Evolutionary conservation across 1,140 invertebrate genomes (phyloP).

Genomic region (Pseudachorutes palmiensis): DNA sequence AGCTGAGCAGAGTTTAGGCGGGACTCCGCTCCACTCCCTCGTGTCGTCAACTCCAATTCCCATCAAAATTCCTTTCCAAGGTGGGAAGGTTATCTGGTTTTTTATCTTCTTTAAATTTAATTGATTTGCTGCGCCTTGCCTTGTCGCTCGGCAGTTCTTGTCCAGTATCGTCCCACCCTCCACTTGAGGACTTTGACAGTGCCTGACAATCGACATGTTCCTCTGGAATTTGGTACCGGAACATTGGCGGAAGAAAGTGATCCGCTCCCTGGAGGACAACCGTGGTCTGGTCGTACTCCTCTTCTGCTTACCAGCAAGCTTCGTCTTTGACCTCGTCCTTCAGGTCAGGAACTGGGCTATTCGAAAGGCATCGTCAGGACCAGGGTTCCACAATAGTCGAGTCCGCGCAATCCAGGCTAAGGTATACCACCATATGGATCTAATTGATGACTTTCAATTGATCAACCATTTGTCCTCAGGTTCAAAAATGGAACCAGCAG

Average conservation of each 20-base stretch:
- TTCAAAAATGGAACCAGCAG: constrained; percentile 52
- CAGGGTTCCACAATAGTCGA: constrained; percentile 48
- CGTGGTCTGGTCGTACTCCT: constrained; percentile 55
- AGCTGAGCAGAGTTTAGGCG: too few relatives aligned
- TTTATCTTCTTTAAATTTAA: too few relatives aligned
- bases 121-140: too few relatives aligned
- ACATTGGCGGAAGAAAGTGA: constrained; percentile 33
- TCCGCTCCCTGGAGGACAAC: constrained; percentile 54
- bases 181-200: too few relatives aligned
- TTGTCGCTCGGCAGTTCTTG: too few relatives aligned
- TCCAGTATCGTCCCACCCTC: too few relatives aligned
- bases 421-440: constrained; percentile 34
- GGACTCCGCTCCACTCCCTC: too few relatives aligned
- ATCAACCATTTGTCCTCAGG: constrained; percentile 28
- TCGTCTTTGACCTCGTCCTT: constrained; percentile 53
- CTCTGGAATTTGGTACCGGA: background rate
- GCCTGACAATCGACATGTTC: too few relatives aligned
- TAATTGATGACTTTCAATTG: background rate
- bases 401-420: constrained; percentile 52
- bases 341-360: constrained; percentile 45
- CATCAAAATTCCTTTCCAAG: too few relatives aligned
- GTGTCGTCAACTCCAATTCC: too few relatives aligned
- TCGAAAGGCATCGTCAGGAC: constrained; percentile 44
- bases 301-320: constrained; percentile 58
- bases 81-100: too few relatives aligned